A percentile compares a stretch with the other conserved stretches of the same genome.
Conservation (phyloP, 1,140 invertebrate genomes). For the Leptonema lineaticorne region DNA sequence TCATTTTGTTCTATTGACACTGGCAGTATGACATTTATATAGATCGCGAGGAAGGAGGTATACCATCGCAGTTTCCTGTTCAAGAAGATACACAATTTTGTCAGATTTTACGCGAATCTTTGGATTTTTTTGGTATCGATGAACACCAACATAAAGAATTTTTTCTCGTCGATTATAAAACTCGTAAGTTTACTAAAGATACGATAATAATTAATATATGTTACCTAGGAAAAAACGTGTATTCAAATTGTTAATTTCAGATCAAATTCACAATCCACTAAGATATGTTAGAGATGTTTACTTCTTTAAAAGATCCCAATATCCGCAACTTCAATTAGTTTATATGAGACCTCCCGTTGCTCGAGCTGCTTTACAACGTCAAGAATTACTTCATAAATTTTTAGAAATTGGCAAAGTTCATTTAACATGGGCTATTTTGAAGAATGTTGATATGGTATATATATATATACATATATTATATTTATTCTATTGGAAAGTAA, state of each 20-base stretch:
- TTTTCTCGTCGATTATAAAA: conserved; percentile 96
- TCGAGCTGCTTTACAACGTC: conserved; percentile 86
- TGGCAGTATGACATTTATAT: conserved; percentile 42
- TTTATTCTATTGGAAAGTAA: neutral
- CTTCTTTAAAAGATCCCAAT: conserved; percentile 98
- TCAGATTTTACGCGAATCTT: conserved; percentile 91
- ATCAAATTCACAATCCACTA: conserved; percentile 91
- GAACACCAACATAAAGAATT: conserved; percentile 87
- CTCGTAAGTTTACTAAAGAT: conserved; percentile 74
- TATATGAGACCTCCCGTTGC: conserved; percentile 92
- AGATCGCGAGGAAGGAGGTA: conserved; percentile 87
- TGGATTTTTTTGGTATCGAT: conserved; percentile 97
- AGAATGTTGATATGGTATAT: conserved; percentile 83
- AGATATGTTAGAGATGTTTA: conserved; percentile 97
- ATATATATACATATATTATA: neutral
- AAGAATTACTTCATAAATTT: conserved; percentile 92
- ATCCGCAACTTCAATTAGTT: conserved; percentile 94
- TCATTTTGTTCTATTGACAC: neutral
- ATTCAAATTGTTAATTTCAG: conserved; percentile 55
- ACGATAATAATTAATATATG: too few relatives aligned
- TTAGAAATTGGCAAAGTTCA: conserved; percentile 96
- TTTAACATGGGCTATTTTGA: conserved; percentile 85
- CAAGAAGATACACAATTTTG: conserved; percentile 99
- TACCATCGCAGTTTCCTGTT: conserved; percentile 97
- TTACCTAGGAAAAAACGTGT: neutral